phyloP scores from a whole-genome alignment of 2,113 vertebrate species.

The Reinhardtius hippoglossoides region DNA sequence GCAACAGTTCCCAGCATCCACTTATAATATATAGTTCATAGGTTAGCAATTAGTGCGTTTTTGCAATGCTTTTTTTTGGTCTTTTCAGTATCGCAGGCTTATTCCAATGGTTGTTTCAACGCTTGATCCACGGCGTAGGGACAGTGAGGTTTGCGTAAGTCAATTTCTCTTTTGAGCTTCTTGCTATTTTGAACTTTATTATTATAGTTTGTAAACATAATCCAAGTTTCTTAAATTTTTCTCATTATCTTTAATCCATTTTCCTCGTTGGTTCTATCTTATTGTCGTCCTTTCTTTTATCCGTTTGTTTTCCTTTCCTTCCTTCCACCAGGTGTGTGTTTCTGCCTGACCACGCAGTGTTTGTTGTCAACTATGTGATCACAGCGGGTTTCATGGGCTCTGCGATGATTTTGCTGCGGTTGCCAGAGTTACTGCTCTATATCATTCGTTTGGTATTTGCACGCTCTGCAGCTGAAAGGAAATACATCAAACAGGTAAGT shows the following conservation, averaged over 20 bases:
- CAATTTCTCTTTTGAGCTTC: neutral
- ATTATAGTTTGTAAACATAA: too few relatives aligned
- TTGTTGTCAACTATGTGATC: conserved; percentile 97
- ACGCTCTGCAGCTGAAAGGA: conserved; percentile 90
- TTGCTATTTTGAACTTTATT: neutral
- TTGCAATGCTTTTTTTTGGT: neutral
- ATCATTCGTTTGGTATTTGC: conserved; percentile 89
- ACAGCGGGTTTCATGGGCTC: conserved; percentile 92
- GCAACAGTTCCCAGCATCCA: too few relatives aligned
- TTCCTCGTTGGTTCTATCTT: too few relatives aligned
- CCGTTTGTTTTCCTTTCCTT: neutral
- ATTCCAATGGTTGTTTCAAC: conserved; percentile 94
- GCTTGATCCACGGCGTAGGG: conserved; percentile 67
- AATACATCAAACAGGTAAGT: conserved; percentile 91
- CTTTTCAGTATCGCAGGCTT: conserved; percentile 90
- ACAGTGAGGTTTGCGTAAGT: conserved; percentile 93
- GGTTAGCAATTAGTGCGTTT: neutral
- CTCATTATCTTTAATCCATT: too few relatives aligned
- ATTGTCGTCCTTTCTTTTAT: too few relatives aligned
- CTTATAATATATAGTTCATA: too few relatives aligned
- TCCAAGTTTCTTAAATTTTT: too few relatives aligned
- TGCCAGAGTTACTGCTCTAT: conserved; percentile 92
- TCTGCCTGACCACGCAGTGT: conserved; percentile 94
- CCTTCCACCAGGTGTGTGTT: conserved; percentile 89
- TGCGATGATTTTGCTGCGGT: conserved; percentile 91